Conservation (phyloP, 1,140 invertebrate species). For the Temnothorax longispinosus region DNA sequence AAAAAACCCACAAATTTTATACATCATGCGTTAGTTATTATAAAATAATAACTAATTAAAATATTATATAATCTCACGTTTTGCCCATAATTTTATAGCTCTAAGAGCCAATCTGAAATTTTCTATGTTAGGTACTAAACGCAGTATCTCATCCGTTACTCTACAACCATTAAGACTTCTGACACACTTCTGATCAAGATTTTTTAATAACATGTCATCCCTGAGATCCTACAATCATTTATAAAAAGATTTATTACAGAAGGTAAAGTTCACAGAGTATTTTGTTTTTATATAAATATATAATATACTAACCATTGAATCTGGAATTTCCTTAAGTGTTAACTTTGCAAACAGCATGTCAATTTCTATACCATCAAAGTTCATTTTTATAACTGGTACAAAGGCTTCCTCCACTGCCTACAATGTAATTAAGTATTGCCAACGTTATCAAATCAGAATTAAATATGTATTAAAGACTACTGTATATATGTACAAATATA, state of each 20-base stretch:
- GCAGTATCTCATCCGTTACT: slow-evolving; percentile 99
- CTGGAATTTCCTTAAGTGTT: slow-evolving; percentile 96
- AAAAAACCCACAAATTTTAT: slow-evolving; percentile 40
- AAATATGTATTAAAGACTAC: neutral
- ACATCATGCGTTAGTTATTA: neutral
- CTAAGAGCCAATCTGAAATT: slow-evolving; percentile 97
- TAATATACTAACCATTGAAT: slow-evolving; percentile 85
- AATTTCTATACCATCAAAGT: slow-evolving; percentile 99
- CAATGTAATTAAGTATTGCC: slow-evolving; percentile 60
- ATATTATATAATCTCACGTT: slow-evolving; percentile 90
- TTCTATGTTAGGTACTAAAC: slow-evolving; percentile 97
- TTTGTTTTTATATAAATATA: neutral
- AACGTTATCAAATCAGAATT: neutral
- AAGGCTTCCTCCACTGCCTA: slow-evolving; percentile 99
- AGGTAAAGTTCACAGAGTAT: neutral
- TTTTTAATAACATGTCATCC: slow-evolving; percentile 97
- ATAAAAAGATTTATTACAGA: slow-evolving; percentile 7
- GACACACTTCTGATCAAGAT: slow-evolving; percentile 98
- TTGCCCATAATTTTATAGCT: slow-evolving; percentile 99
- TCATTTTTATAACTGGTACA: slow-evolving; percentile 99
- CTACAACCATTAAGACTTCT: slow-evolving; percentile 98
- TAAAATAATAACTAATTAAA: neutral
- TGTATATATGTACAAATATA: neutral
- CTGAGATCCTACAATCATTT: slow-evolving; percentile 90
- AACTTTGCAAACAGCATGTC: slow-evolving; percentile 99